phyloP scores from a whole-genome alignment of 2,113 vertebrate genomes.

The Irena cyanogastra region DNA sequence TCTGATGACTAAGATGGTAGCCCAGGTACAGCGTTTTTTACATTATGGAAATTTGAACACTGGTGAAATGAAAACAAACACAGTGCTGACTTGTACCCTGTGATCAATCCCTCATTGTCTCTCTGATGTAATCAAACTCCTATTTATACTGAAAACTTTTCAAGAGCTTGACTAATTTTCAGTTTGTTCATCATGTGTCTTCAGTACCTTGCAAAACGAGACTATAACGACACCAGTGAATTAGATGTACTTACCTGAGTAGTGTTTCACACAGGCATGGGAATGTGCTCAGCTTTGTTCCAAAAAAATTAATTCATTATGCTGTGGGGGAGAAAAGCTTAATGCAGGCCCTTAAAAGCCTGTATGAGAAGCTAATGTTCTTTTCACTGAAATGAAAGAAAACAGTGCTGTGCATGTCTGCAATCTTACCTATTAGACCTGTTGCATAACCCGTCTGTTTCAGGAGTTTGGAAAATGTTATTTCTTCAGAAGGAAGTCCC shows the following conservation, averaged over 20 bases:
- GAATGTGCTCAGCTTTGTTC: neutral
- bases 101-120: neutral
- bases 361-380: neutral
- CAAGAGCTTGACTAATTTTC: neutral
- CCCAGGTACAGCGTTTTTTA: neutral
- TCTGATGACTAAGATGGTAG: neutral
- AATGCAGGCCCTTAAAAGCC: neutral
- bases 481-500: constrained; percentile 80
- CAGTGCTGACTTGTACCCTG: neutral
- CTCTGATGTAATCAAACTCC: neutral
- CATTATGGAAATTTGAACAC: neutral
- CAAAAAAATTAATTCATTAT: neutral
- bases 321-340: neutral
- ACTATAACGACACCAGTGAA: neutral
- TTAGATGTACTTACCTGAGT: neutral
- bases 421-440: constrained; percentile 68
- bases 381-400: neutral
- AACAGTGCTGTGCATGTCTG: neutral
- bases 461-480: constrained; percentile 80
- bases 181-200: neutral
- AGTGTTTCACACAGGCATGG: neutral
- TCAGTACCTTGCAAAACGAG: neutral
- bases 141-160: neutral
- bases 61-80: neutral
- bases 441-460: constrained; percentile 81